A percentile compares a stretch with the other conserved stretches of the same genome.
These are phyloP conservation scores for Amblyteles armatorius DNA, from an alignment of 2,888 invertebrate species.

Conservation along the genomic window DNA sequence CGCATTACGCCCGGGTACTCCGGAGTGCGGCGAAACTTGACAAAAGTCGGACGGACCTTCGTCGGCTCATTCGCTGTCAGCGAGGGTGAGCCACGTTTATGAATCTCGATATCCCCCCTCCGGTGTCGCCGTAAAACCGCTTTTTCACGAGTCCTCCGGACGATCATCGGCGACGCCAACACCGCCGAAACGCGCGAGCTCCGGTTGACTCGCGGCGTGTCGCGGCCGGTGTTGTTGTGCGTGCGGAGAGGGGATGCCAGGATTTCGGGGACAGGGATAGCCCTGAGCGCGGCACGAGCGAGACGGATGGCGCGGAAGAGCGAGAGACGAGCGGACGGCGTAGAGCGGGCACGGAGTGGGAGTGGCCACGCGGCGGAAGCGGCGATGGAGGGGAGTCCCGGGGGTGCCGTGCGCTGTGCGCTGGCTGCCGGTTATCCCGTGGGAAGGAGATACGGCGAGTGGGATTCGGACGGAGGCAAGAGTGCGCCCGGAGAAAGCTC, in stretches of 20 bases:
- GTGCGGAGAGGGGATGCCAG: constrained; percentile 54
- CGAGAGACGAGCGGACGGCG: constrained; percentile 7
- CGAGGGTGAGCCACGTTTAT: not conserved
- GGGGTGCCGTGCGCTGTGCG: constrained; percentile 23
- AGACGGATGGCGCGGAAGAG: constrained; percentile 16
- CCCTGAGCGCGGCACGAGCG: constrained; percentile 35
- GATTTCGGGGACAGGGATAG: constrained; percentile 50
- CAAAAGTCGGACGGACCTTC: not conserved
- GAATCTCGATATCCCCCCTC: constrained; percentile 7
- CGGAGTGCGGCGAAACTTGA: not conserved
- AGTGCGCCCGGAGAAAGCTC: constrained; percentile 54
- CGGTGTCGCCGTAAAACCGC: constrained; percentile 9
- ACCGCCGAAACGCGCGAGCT: constrained; percentile 29
- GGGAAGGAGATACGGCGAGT: constrained; percentile 60
- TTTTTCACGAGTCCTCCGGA: constrained; percentile 17
- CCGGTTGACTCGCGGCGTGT: constrained; percentile 38
- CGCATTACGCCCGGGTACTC: not conserved
- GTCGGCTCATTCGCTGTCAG: not conserved
- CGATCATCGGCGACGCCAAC: constrained; percentile 25
- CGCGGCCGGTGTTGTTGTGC: constrained; percentile 33
- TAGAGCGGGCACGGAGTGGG: constrained; percentile 41
- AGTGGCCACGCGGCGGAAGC: constrained; percentile 58
- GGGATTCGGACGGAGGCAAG: constrained; percentile 56
- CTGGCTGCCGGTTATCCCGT: constrained; percentile 52
- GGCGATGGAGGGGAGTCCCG: constrained; percentile 49